Base-by-base conservation (phyloP, 2,797 vertebrate species). In the Mus caroli region DNA sequence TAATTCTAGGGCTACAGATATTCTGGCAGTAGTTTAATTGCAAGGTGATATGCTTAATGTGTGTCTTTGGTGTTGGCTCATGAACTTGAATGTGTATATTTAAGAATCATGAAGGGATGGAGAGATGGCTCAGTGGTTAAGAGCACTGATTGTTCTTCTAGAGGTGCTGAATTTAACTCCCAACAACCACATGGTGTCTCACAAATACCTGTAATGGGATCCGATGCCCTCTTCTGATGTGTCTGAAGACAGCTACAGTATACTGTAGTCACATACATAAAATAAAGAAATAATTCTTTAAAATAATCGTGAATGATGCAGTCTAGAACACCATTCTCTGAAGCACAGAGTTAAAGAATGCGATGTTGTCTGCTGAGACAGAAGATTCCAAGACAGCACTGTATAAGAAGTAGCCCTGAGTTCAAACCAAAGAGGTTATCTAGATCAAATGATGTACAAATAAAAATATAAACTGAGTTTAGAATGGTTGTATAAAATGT, bases 331-430 rank as follows among this genome's bases (percentile, higher is more conserved):
- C 15, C 7, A 77, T 5, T 5, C 11, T 71, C 46, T 73, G 28
- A 77, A 82, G 17, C 43, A 43, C 43, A 43, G 8, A 64, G 19
- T 1, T 58, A 26, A 46, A 43, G 28, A n/a, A 86, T 94, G 46
- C 1, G 26, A 10, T 50, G 4, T 8, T 2, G 17, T 28, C 58
- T 75, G 9, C 31, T 14, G 40, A 31, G 12, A 10, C 31, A 15
- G 54, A 91, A 43, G 19, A 34, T 8, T 52, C 0, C 9, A 9
- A 5, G 1, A 19, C 43, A 37, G 0, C 15, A 13, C 6, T 50
- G 15, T n/a, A 6, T 26, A 83, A 73, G 46, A n/a, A 26, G 54
- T 3, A 73, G 28, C 28, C 26, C 31, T 1, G 3, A 64, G 17
- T 31, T 7, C 76, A 73, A 15, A 75, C 0, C 15, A 15, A 83